Conservation (phyloP, 1,140 invertebrate species). For the Metopolophium dirhodum region DNA sequence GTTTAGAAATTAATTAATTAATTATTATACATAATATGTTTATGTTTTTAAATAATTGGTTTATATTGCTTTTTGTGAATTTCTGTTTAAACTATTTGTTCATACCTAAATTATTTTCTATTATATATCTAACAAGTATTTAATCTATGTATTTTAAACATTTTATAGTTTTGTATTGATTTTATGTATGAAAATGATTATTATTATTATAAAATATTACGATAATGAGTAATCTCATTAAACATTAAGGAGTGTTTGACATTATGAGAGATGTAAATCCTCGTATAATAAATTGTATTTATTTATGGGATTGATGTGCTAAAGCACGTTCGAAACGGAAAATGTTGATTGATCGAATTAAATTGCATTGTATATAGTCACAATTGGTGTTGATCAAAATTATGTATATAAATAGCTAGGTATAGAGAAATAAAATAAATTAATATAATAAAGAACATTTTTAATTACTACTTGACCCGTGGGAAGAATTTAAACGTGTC, state of each 20-base stretch:
- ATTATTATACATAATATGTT: no score
- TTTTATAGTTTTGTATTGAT: no score
- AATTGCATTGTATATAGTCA: not conserved
- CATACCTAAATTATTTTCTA: no score
- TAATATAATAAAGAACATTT: not conserved
- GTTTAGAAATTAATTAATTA: no score
- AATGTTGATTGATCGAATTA: not conserved
- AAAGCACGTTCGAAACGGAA: not conserved
- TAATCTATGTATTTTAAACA: no score
- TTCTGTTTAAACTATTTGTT: no score
- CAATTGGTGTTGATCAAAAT: not conserved
- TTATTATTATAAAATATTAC: not conserved
- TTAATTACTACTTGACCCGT: not conserved
- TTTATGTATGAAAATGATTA: no score
- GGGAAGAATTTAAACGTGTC: not conserved
- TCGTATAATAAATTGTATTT: not conserved
- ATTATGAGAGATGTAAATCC: not conserved
- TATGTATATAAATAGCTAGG: not conserved
- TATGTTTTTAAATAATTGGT: no score
- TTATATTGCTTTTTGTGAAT: no score
- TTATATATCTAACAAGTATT: no score
- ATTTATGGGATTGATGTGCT: not conserved
- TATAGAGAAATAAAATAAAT: not conserved
- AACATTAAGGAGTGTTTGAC: not conserved
- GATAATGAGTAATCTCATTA: not conserved